Percentiles rank a stretch among this genome's conserved stretches.
phyloP scores from a whole-genome alignment of 64 coral and sea anemone genomes.

The Dendronephthya gigantea region DNA sequence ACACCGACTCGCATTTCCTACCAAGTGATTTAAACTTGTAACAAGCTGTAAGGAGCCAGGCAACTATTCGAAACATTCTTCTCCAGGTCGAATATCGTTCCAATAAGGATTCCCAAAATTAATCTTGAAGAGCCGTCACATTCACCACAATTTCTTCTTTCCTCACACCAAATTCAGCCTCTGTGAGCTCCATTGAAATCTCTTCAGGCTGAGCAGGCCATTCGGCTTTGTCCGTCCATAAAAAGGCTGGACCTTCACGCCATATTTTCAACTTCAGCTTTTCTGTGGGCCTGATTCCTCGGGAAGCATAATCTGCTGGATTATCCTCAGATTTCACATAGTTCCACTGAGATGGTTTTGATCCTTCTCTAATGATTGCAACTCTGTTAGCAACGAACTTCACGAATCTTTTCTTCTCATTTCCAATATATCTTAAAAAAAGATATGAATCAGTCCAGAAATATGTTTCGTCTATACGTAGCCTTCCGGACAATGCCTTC shows the following conservation, averaged over 20 bases:
- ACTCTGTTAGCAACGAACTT: conserved; percentile 49
- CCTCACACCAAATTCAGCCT: conserved; percentile 27
- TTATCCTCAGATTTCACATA: conserved; percentile 50
- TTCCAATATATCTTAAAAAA: conserved; percentile 37
- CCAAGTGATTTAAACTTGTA: no score
- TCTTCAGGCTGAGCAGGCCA: conserved; percentile 34
- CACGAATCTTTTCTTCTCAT: conserved; percentile 40
- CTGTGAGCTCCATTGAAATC: neutral
- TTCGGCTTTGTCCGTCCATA: conserved; percentile 28
- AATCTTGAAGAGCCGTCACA: neutral
- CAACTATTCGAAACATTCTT: conserved; percentile 21
- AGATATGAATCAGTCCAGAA: conserved; percentile 59
- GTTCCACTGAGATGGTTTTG: conserved; percentile 25
- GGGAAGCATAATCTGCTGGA: conserved; percentile 46
- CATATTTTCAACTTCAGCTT: conserved; percentile 38
- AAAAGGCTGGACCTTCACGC: conserved; percentile 37
- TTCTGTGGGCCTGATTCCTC: conserved; percentile 32
- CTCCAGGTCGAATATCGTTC: conserved; percentile 41
- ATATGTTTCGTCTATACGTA: neutral
- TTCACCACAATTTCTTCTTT: conserved; percentile 18
- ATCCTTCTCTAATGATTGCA: conserved; percentile 47
- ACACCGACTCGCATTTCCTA: no score
- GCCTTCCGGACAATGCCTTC: conserved; percentile 19
- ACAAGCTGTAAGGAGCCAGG: conserved; percentile 11
- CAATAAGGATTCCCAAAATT: conserved; percentile 36